Percentiles rank a stretch among this genome's conserved stretches.
phyloP scores from a whole-genome alignment of 64 coral and sea anemone genomes.

The Orbicella faveolata region DNA sequence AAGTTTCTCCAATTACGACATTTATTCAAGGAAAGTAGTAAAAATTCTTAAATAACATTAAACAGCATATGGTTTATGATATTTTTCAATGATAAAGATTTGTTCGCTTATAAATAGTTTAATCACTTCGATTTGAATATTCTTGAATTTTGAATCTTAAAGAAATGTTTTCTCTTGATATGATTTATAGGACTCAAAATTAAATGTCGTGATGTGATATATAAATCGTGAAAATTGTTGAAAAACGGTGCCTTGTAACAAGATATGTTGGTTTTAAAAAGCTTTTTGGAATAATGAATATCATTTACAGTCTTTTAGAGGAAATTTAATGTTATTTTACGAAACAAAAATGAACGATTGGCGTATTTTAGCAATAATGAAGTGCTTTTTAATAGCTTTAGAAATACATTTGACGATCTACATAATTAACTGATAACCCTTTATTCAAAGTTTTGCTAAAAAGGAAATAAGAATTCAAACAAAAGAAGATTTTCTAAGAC shows the following conservation, averaged over 20 bases:
- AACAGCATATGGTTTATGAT: too few species aligned
- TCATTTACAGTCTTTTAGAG: not conserved
- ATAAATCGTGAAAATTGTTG: too few species aligned
- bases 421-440: not conserved
- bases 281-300: not conserved
- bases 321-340: not conserved
- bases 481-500: not conserved
- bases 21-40: too few species aligned
- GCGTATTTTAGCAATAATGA: not conserved
- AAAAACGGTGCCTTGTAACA: too few species aligned
- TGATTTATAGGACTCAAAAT: too few species aligned
- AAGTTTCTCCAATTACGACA: not conserved
- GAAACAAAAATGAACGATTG: not conserved
- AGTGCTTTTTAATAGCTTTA: not conserved
- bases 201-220: too few species aligned
- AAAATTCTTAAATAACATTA: too few species aligned
- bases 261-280: not conserved
- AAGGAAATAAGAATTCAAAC: not conserved
- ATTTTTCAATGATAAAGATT: too few species aligned
- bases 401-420: not conserved
- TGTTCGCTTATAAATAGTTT: too few species aligned
- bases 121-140: too few species aligned
- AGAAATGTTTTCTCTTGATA: too few species aligned
- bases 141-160: too few species aligned
- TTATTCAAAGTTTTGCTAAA: not conserved